A percentile compares a stretch with the other conserved stretches of the same genome.
phyloP scores from a whole-genome alignment of 2,113 vertebrate genomes.

The Colistium nudipinnis region DNA sequence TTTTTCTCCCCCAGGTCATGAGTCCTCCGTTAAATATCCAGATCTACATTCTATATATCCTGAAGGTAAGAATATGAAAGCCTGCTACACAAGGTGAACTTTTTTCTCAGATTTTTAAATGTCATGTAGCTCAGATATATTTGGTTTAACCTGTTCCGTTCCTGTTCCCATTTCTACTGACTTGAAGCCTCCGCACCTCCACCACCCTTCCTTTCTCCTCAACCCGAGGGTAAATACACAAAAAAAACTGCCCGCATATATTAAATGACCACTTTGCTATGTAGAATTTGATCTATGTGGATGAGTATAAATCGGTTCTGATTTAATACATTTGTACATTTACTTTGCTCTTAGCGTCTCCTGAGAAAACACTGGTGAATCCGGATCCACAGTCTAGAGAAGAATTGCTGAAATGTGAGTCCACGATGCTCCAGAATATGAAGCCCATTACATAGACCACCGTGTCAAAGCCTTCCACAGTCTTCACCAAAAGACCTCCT shows the following conservation, averaged over 20 bases:
- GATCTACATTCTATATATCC: neutral
- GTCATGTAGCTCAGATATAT: neutral
- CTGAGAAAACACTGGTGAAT: constrained; percentile 23
- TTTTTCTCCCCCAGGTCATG: neutral
- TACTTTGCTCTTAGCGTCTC: constrained; percentile 6
- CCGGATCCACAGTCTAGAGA: constrained; percentile 75
- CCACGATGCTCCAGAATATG: neutral
- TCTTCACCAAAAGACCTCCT: neutral
- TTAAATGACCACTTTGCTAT: neutral
- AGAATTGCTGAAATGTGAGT: constrained; percentile 83
- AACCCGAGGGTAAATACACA: constrained; percentile 45
- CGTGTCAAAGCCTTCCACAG: neutral
- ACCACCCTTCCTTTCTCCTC: constrained; percentile 26
- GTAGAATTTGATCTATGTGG: neutral
- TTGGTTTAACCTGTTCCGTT: neutral
- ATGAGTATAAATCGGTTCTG: neutral
- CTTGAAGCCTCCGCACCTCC: constrained; percentile 56
- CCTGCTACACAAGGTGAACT: neutral
- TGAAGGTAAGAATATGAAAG: constrained; percentile 34
- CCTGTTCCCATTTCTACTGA: neutral
- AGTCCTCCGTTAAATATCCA: neutral
- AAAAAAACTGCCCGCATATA: neutral
- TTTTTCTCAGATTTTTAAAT: neutral
- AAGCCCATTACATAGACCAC: neutral
- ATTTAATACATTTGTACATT: neutral